Percentiles rank a stretch among this genome's conserved stretches.
Evolutionary conservation across 2,113 vertebrate genomes (phyloP).

Genomic region (Neotoma lepida): DNA sequence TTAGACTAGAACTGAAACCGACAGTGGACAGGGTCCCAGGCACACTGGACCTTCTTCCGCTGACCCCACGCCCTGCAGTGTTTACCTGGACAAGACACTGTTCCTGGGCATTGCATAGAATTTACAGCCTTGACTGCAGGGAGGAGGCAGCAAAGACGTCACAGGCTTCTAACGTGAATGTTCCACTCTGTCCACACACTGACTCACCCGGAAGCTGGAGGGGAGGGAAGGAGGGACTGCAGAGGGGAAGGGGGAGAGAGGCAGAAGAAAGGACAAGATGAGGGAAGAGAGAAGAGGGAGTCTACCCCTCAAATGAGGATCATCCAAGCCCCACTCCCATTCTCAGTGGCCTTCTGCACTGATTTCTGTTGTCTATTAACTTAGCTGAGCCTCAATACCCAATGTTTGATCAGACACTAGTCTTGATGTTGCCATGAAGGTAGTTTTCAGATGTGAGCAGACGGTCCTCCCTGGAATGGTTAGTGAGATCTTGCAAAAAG

Average conservation of each 20-base stretch:
- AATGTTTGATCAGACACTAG: not conserved
- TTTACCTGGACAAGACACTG: constrained; percentile 42
- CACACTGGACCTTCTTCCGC: not conserved
- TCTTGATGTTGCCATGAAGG: not conserved
- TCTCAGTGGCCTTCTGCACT: not conserved
- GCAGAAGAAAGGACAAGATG: not conserved
- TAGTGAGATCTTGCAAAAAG: too few species aligned
- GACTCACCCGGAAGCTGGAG: constrained; percentile 59
- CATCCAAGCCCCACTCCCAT: not conserved
- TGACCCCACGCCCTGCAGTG: not conserved
- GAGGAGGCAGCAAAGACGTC: constrained; percentile 48
- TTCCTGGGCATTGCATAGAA: accelerated
- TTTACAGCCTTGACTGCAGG: not conserved
- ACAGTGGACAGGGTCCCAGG: not conserved
- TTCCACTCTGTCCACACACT: not conserved
- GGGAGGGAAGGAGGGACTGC: accelerated
- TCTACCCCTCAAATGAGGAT: not conserved
- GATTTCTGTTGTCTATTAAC: accelerated
- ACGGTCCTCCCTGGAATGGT: accelerated
- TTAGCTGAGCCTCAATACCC: accelerated
- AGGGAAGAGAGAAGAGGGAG: not conserved
- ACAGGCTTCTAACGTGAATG: not conserved
- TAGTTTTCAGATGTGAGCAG: accelerated
- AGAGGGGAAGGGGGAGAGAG: not conserved
- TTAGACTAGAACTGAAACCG: not conserved